Evolutionary conservation across 2,113 vertebrate species (phyloP).

Genomic region (Hippocampus comes): DNA sequence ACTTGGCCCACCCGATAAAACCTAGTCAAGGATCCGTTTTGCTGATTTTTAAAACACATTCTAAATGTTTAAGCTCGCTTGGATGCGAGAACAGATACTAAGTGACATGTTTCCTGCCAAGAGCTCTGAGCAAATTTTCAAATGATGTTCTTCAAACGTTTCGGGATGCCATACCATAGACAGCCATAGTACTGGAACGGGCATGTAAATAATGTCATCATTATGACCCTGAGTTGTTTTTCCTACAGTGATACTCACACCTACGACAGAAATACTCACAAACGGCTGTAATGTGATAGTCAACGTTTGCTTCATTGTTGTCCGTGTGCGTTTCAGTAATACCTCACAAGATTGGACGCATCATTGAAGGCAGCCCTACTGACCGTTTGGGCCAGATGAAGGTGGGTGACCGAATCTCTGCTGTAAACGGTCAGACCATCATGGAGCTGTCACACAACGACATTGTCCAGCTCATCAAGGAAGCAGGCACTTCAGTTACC

Average conservation of each 20-base stretch:
- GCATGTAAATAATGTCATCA: not conserved
- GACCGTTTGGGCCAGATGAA: constrained; percentile 89
- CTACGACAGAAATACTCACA: too few relatives aligned
- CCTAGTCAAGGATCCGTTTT: too few relatives aligned
- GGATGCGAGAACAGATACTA: too few relatives aligned
- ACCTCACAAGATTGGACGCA: constrained; percentile 96
- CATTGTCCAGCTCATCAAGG: constrained; percentile 97
- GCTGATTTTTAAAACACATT: too few relatives aligned
- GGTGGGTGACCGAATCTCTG: constrained; percentile 93
- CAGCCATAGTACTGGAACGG: not conserved
- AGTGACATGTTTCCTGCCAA: too few relatives aligned
- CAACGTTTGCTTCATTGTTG: not conserved
- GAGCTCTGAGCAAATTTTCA: not conserved
- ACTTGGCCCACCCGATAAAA: too few relatives aligned
- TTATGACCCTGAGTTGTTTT: not conserved
- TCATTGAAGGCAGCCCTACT: constrained; percentile 93
- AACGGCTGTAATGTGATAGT: not conserved
- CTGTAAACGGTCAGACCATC: constrained; percentile 89
- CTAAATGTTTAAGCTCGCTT: too few relatives aligned
- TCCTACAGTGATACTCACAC: too few relatives aligned
- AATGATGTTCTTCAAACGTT: not conserved
- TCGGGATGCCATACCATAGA: not conserved
- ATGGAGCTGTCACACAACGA: constrained; percentile 90
- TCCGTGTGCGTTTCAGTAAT: constrained; percentile 75
- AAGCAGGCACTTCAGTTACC: constrained; percentile 86